Evolutionary conservation across 1,140 invertebrate species (phyloP), one percentile per base, ranked within the genome.

Genomic region (Drosophila simulans): DNA sequence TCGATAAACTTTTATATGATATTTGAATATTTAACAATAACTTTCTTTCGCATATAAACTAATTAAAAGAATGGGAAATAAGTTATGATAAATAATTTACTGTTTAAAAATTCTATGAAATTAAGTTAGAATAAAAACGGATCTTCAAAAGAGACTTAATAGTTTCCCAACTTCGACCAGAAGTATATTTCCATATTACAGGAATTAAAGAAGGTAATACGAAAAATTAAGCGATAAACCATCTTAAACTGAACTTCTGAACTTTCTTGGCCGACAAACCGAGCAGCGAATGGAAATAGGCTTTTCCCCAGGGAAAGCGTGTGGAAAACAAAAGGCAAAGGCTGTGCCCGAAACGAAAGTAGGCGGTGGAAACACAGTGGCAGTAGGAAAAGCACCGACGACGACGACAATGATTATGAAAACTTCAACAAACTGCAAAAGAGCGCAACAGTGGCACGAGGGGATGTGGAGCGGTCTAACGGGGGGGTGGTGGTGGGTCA

Each of bases 371-470:
- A 27, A 57, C 13, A n/a, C 57, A 42, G 51, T 56, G 13, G 66
- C 72, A 52, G 56, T 64, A 35, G 34, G 45, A 76, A 46, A 58
- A 51, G 48, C 68, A 52, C 37, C 73, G 25, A 52, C 73, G 43
- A 55, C 76, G 58, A 77, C 80, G 81, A 81, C 82, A 81, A 86
- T 86, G 82, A 86, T 86, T 86, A 88, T 86, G 82, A 86, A 86
- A 86, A 86, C 82, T 86, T 88, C 83, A 86, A 76, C 83, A 75
- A 86, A 86, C 83, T 86, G 83, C 70, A 86, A 86, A 86, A 86
- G 82, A 86, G 82, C 82, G 82, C 82, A 85, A 83, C 80, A 83
- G 80, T 70, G 74, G 77, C 77, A 54, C 39, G 35, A 45, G 68
- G 40, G 48, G 65, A 69, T 46, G 49, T 69, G 62, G 66, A 45